Percentiles rank a stretch among this genome's conserved stretches.
These are phyloP conservation scores for Capromys pilorides DNA, from an alignment of 2,797 vertebrate species.

Conservation along the genomic window DNA sequence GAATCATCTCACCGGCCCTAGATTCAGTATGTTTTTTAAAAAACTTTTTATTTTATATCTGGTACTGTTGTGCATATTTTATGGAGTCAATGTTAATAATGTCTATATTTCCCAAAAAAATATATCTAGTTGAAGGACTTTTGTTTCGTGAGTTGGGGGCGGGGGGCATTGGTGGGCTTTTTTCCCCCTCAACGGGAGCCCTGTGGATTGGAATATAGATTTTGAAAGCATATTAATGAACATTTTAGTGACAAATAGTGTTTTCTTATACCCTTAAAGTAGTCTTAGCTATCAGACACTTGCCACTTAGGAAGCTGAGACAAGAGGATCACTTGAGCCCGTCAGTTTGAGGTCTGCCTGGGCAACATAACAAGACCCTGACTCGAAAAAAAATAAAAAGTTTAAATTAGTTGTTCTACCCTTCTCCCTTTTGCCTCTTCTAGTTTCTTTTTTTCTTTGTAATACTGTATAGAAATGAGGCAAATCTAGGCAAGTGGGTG, in stretches of 20 bases:
- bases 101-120: background rate
- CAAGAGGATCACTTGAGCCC: background rate
- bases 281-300: background rate
- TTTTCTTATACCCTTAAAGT: background rate
- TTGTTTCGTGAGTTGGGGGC: background rate
- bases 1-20: no score
- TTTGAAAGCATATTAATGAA: background rate
- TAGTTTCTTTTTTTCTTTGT: background rate
- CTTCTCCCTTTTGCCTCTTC: constrained; percentile 4
- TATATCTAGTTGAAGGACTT: background rate
- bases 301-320: background rate
- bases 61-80: background rate
- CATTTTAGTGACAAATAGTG: no score
- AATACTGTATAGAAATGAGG: background rate
- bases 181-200: background rate
- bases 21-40: background rate
- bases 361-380: background rate
- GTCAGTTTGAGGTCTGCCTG: background rate
- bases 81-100: background rate
- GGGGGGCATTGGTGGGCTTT: background rate
- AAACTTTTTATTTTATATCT: background rate
- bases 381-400: background rate
- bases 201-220: background rate
- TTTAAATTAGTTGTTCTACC: background rate
- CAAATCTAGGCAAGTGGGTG: background rate